Percentiles rank a stretch among this genome's conserved stretches.
phyloP scores from a whole-genome alignment of 2,888 invertebrate species.

The Himalopsyche anomala region DNA sequence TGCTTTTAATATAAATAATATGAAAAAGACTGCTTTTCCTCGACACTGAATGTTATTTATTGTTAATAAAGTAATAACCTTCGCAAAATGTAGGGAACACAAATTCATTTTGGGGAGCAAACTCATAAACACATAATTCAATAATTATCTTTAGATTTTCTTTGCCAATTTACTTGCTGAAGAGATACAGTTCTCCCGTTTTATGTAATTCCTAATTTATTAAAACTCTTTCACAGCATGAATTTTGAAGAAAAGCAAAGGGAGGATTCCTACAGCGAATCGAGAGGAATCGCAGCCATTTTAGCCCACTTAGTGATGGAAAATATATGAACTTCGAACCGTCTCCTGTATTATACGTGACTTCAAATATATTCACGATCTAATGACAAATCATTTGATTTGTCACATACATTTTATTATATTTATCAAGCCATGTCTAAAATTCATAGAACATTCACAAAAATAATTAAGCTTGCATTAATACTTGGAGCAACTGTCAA shows the following conservation, averaged over 20 bases:
- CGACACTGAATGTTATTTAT: constrained; percentile 8
- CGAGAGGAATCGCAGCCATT: background rate
- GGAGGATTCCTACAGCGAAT: background rate
- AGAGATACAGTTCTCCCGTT: constrained; percentile 2
- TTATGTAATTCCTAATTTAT: constrained; percentile 15
- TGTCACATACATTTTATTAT: too few species aligned
- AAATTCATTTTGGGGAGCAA: background rate
- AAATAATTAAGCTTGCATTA: too few species aligned
- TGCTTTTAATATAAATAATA: background rate
- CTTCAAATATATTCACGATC: too few species aligned
- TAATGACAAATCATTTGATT: too few species aligned
- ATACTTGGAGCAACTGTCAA: too few species aligned
- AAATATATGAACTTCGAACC: background rate
- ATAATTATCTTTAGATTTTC: constrained; percentile 31
- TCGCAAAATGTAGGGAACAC: background rate
- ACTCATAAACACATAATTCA: constrained; percentile 34
- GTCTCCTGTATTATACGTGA: background rate
- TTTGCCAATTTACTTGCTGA: constrained; percentile 26
- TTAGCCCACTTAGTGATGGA: background rate
- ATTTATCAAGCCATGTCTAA: too few species aligned
- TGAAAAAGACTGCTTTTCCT: background rate
- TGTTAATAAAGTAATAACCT: background rate
- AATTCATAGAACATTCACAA: too few species aligned
- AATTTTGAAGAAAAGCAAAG: constrained; percentile 14
- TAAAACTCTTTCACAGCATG: constrained; percentile 11